Base-by-base conservation (phyloP, 30 jellyfish, hydroid and myxozoan genomes). In the Sanderia malayensis region DNA sequence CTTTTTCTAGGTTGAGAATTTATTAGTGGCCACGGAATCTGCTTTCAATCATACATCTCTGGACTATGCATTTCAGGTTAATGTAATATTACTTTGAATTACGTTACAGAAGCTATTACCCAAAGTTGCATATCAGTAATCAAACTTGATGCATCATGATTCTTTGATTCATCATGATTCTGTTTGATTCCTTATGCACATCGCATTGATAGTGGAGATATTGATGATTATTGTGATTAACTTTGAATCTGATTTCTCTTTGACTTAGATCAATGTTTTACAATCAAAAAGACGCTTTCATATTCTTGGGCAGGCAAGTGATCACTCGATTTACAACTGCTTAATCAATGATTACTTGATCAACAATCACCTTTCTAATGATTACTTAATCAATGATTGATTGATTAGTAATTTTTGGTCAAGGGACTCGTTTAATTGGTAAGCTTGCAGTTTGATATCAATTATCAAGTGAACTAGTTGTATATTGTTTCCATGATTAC, bases 41-140 rank as follows among this genome's bases (percentile, higher is more conserved):
- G 88, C 97, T 4, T 93, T 93, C 76, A 74, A 75, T 47, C 99
- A 93, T 82, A 93, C 96, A 0, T 82, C 99, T 0, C 74, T 93
- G 70, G 99, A 93, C 68, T 85, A 93, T 71, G 89, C 96, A 19
- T 93, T 75, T 73, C 92, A 79, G 87, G 99, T 92, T 64, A 76
- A 81, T 49, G 64, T 49, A 15, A 15, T 41, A 41, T 41, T 41
- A 15, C 8, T 41, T 6, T 41, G 55, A 8, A n/a, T n/a, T n/a
- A n/a, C n/a, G n/a, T n/a, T n/a, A n/a, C n/a, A n/a, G n/a, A n/a
- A n/a, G n/a, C n/a, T n/a, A n/a, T n/a, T n/a, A n/a, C n/a, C n/a
- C n/a, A n/a, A n/a, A n/a, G n/a, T n/a, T n/a, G n/a, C n/a, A n/a
- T n/a, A n/a, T n/a, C n/a, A n/a, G n/a, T n/a, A n/a, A n/a, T n/a